Evolutionary conservation across 2,113 vertebrate species (phyloP).

Genomic region (Spea multiplicata): DNA sequence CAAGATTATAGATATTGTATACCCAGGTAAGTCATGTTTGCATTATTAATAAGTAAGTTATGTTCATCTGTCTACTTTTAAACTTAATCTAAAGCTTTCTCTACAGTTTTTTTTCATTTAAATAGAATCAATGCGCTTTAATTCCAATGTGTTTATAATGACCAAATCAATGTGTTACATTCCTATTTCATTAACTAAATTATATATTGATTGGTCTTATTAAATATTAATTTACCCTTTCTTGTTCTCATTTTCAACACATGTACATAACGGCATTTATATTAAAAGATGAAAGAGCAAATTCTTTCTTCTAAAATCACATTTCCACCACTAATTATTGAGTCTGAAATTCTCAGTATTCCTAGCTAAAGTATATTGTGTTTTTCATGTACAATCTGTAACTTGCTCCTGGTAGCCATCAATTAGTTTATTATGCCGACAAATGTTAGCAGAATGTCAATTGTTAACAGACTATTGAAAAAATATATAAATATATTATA

Average conservation of each 20-base stretch:
- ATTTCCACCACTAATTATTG: slow-evolving; percentile 13
- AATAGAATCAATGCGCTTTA: slow-evolving; percentile 11
- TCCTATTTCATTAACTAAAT: slow-evolving; percentile 10
- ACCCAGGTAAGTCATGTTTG: too few relatives aligned
- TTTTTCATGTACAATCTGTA: too few relatives aligned
- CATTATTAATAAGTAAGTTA: too few relatives aligned
- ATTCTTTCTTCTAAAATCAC: neutral
- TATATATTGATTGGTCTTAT: slow-evolving; percentile 30
- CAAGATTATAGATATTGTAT: too few relatives aligned
- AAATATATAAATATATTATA: too few relatives aligned
- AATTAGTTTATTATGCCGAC: too few relatives aligned
- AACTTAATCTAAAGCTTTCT: neutral
- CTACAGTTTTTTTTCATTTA: neutral
- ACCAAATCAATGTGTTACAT: slow-evolving; percentile 23
- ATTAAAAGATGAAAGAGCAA: slow-evolving; percentile 10
- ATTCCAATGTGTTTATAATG: slow-evolving; percentile 9
- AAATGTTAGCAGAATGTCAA: too few relatives aligned
- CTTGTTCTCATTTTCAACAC: slow-evolving; percentile 16
- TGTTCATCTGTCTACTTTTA: too few relatives aligned
- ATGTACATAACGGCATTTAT: slow-evolving; percentile 30
- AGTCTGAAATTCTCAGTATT: neutral
- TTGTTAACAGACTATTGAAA: too few relatives aligned
- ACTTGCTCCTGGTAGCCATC: too few relatives aligned
- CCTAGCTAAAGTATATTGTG: too few relatives aligned
- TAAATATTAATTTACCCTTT: slow-evolving; percentile 31